Evolutionary conservation across 2,113 vertebrate genomes (phyloP).

Genomic region (Nanorana parkeri): DNA sequence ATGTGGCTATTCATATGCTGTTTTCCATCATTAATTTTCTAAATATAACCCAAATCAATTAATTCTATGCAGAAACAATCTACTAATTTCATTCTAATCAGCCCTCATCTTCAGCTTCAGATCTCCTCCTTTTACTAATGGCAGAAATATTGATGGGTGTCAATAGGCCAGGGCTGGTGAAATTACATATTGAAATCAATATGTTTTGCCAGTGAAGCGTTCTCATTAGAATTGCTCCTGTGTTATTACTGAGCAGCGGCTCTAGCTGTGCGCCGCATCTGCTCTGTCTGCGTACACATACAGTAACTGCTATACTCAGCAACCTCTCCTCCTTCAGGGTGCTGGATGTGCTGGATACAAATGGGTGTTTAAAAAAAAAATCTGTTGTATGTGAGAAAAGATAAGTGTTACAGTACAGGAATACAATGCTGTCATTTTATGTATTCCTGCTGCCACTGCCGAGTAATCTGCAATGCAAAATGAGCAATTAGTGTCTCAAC

Average conservation of each 20-base stretch:
- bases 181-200: constrained; percentile 37
- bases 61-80: not conserved
- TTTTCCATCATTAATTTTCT: not conserved
- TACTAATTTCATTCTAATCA: constrained; percentile 31
- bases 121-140: constrained; percentile 16
- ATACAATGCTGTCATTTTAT: too few relatives aligned
- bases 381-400: too few relatives aligned
- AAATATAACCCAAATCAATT: not conserved
- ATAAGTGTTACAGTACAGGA: too few relatives aligned
- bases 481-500: too few relatives aligned
- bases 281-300: not conserved
- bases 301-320: not conserved
- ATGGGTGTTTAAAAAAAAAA: too few relatives aligned
- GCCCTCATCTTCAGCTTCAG: constrained; percentile 13
- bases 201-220: constrained; percentile 16
- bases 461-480: too few relatives aligned
- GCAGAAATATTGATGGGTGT: constrained; percentile 36
- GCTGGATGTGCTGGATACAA: too few relatives aligned
- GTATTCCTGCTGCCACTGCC: too few relatives aligned
- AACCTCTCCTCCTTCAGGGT: not conserved
- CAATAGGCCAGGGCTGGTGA: constrained; percentile 24
- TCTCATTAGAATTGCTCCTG: constrained; percentile 6
- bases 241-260: not conserved
- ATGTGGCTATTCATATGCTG: too few relatives aligned
- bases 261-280: not conserved